Base-by-base conservation (phyloP, 1,140 invertebrate species). In the Macrobrachium nipponense region DNA sequence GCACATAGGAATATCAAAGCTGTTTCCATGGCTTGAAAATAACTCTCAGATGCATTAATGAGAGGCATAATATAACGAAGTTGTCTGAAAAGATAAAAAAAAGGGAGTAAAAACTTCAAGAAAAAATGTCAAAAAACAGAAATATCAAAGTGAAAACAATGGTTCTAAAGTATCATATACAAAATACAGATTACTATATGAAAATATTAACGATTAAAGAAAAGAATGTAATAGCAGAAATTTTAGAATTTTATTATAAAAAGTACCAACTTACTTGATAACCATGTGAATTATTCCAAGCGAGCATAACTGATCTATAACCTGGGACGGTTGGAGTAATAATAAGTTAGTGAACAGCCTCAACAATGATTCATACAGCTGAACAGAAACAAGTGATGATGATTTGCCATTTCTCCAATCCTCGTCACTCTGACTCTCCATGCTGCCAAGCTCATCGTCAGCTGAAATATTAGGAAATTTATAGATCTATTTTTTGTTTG, bases 331-430 rank as follows among this genome's bases (percentile, higher is more conserved):
- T 15, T 23, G 15, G 11, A 86, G 78, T 2, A 86, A 59, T 20
- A 86, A 5, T 14, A 86, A n/a, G 66, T 86, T 86, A 44, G 62
- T 60, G 14, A 86, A 60, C 3, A 86, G 68, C 20, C 78, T 86
- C n/a, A 86, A 23, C 5, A 80, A 36, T 10, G 77, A 73, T 20
- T 86, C 84, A 80, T 86, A 86, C 17, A 86, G 77, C 78, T 86
- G 64, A 44, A 86, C 18, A 20, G 84, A 86, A 10, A 61, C 51
- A 23, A 23, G 44, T 2, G 70, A 59, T 36, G 59, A 43, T 59
- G n/a, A 27, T 20, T 12, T 72, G 12, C 51, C 44, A 18, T 81
- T 23, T 27, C 51, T 51, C 51, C 17, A 66, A 51, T 80, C 66
- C 60, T 27, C 58, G 8, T 82, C 70, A 36, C 59, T 73, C 10